Conservation (phyloP, 2,797 vertebrate species). For the Acanthurus leucopareius region DNA sequence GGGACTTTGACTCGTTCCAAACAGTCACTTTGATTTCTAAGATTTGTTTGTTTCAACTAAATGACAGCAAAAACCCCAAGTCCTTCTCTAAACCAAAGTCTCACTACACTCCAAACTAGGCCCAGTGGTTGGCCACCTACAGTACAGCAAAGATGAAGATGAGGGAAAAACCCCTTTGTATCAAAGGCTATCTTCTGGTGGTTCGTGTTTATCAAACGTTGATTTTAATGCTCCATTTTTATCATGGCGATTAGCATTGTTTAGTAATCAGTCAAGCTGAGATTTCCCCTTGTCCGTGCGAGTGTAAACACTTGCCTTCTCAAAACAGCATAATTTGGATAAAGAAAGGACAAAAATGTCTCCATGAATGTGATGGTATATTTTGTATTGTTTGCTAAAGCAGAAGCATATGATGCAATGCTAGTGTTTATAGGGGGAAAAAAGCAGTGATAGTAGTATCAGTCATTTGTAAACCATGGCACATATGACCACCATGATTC, state of each 20-base stretch:
- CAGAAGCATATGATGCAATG: slow-evolving; percentile 67
- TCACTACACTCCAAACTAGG: slow-evolving; percentile 68
- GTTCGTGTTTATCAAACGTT: slow-evolving; percentile 77
- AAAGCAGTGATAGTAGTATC: slow-evolving; percentile 69
- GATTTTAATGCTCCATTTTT: slow-evolving; percentile 83
- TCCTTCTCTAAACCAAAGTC: slow-evolving; percentile 74
- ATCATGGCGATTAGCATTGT: slow-evolving; percentile 82
- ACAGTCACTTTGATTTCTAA: slow-evolving; percentile 80
- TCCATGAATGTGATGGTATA: slow-evolving; percentile 61
- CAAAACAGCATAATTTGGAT: slow-evolving; percentile 70
- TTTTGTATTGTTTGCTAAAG: slow-evolving; percentile 67
- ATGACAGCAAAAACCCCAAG: slow-evolving; percentile 81
- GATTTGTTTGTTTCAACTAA: slow-evolving; percentile 83
- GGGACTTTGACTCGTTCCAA: slow-evolving; percentile 71
- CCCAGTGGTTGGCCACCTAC: slow-evolving; percentile 78
- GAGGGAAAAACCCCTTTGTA: slow-evolving; percentile 70
- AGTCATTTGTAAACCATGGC: slow-evolving; percentile 68
- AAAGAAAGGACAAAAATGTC: slow-evolving; percentile 70
- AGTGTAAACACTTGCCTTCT: slow-evolving; percentile 81
- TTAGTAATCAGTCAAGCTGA: slow-evolving; percentile 79
- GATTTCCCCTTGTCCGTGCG: slow-evolving; percentile 72
- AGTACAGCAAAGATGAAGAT: slow-evolving; percentile 49
- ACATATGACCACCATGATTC: slow-evolving; percentile 72
- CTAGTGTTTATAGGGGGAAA: slow-evolving; percentile 60
- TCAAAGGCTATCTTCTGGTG: slow-evolving; percentile 77